Percentiles rank a stretch among this genome's conserved stretches.
phyloP scores from a whole-genome alignment of 2,888 invertebrate genomes.

The Flexamia atlantica region DNA sequence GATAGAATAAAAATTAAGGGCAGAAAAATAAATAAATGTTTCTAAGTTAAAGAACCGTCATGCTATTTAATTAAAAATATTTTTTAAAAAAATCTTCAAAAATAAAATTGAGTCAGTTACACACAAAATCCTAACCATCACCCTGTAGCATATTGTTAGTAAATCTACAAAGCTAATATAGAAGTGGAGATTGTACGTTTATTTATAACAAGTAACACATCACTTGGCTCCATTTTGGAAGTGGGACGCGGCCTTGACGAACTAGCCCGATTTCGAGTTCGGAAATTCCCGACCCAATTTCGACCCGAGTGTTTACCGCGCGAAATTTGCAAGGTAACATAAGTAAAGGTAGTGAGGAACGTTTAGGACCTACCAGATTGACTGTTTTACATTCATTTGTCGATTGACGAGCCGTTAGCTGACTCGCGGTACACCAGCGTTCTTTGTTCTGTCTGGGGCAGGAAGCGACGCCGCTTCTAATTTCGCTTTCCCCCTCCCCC shows the following conservation, averaged over 20 bases:
- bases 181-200: neutral
- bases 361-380: slow-evolving; percentile 61
- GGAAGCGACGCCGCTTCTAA: slow-evolving; percentile 41
- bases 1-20: too few species aligned
- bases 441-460: slow-evolving; percentile 47
- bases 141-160: slow-evolving; percentile 8
- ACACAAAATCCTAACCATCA: neutral
- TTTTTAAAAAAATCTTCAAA: too few species aligned
- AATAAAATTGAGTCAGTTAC: neutral
- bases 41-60: too few species aligned
- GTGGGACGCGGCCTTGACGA: slow-evolving; percentile 23
- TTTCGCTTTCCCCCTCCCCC: slow-evolving; percentile 51
- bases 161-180: slow-evolving; percentile 10
- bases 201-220: slow-evolving; percentile 28
- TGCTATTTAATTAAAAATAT: too few species aligned
- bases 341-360: slow-evolving; percentile 51
- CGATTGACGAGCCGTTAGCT: slow-evolving; percentile 57
- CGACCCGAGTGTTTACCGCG: neutral
- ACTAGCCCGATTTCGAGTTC: slow-evolving; percentile 1
- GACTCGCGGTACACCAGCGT: slow-evolving; percentile 36
- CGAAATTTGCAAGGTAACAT: slow-evolving; percentile 25
- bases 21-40: too few species aligned
- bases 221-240: slow-evolving; percentile 25
- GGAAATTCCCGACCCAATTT: neutral
- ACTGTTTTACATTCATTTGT: slow-evolving; percentile 63